Evolutionary conservation across 2,797 vertebrate species (phyloP).

Genomic region (Syngnathus acus): DNA sequence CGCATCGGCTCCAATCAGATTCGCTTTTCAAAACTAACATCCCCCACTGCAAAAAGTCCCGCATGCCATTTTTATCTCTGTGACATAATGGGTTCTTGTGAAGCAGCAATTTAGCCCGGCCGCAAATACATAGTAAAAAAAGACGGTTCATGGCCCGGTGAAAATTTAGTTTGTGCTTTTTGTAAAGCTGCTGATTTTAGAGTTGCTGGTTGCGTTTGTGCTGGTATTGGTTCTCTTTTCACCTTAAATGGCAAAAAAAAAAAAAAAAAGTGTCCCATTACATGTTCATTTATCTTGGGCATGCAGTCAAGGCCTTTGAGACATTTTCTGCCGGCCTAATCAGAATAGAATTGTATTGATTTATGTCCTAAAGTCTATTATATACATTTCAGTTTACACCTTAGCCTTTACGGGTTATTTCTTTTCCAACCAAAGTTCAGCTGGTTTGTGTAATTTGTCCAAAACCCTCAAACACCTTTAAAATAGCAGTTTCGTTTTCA

Average conservation of each 20-base stretch:
- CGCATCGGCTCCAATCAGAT: neutral
- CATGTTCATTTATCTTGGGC: no score
- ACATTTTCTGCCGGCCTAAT: no score
- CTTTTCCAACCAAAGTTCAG: no score
- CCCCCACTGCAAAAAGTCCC: neutral
- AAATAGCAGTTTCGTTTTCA: no score
- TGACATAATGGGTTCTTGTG: neutral
- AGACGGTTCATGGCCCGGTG: neutral
- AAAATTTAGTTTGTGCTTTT: conserved; percentile 13
- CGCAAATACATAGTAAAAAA: neutral
- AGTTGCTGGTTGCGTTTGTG: neutral
- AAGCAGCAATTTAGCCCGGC: neutral
- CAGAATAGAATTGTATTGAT: no score
- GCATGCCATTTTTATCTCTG: neutral
- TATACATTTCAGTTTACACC: no score
- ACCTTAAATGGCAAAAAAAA: conserved; percentile 44
- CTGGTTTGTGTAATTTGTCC: no score
- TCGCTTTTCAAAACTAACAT: neutral
- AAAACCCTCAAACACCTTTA: no score
- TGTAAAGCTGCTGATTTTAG: conserved; percentile 27
- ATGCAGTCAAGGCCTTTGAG: no score
- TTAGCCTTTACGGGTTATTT: no score
- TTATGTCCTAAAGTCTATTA: no score
- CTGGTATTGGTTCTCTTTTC: conserved; percentile 14
- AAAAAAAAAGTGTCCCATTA: conserved; percentile 9